phyloP scores from a whole-genome alignment of 2,888 invertebrate species.

The Schrankia costaestrigalis region DNA sequence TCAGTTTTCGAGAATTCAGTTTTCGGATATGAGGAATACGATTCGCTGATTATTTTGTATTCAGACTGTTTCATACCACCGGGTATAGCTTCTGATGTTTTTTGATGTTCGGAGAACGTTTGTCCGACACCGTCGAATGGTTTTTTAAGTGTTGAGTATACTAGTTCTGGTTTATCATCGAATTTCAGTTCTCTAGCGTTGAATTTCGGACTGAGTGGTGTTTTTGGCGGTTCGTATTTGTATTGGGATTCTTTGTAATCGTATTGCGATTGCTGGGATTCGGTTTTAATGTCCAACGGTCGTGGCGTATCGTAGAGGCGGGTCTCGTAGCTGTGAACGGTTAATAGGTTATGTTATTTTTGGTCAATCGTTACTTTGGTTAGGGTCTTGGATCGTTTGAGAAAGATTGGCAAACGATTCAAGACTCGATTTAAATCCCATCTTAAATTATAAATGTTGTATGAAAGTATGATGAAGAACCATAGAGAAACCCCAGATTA shows the following conservation, averaged over 20 bases:
- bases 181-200: constrained; percentile 74
- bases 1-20: constrained; percentile 61
- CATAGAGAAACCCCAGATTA: constrained; percentile 13
- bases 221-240: constrained; percentile 62
- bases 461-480: constrained; percentile 7
- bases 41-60: constrained; percentile 63
- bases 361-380: constrained; percentile 6
- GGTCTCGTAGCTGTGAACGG: constrained; percentile 72
- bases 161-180: constrained; percentile 65
- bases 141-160: constrained; percentile 66
- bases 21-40: constrained; percentile 66
- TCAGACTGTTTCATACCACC: constrained; percentile 70
- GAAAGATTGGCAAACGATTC: neutral
- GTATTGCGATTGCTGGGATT: constrained; percentile 56
- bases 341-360: constrained; percentile 10
- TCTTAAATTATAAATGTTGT: neutral
- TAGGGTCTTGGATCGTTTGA: constrained; percentile 2
- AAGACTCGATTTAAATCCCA: neutral
- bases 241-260: constrained; percentile 56
- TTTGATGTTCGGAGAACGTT: constrained; percentile 66
- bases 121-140: constrained; percentile 68
- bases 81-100: constrained; percentile 68
- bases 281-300: constrained; percentile 57
- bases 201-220: constrained; percentile 72
- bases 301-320: constrained; percentile 77